Conservation (phyloP, 2,113 vertebrate genomes). For the Scophthalmus maximus region DNA sequence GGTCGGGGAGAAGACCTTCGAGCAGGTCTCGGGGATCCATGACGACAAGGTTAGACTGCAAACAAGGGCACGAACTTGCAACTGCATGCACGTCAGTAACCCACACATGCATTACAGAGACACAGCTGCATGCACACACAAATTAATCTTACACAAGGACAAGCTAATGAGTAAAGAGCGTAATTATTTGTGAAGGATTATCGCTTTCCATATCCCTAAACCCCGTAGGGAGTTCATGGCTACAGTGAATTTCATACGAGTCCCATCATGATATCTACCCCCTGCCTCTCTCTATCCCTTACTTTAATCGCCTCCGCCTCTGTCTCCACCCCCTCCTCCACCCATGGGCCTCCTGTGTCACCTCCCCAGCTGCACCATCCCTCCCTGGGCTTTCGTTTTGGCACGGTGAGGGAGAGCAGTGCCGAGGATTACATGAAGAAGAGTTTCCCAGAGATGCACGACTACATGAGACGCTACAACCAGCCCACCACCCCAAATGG, state of each 20-base stretch:
- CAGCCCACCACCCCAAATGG: constrained; percentile 91
- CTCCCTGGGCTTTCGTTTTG: constrained; percentile 90
- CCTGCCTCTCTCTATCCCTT: background rate
- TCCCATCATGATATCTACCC: constrained; percentile 18
- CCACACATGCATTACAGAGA: background rate
- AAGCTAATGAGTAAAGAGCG: constrained; percentile 53
- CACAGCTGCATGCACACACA: constrained; percentile 8
- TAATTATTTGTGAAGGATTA: constrained; percentile 64
- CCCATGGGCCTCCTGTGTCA: constrained; percentile 32
- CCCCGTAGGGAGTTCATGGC: constrained; percentile 35
- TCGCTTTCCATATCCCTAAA: constrained; percentile 30
- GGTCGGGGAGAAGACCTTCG: constrained; percentile 97
- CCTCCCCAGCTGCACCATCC: constrained; percentile 91
- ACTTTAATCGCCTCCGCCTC: constrained; percentile 73
- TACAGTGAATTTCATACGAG: constrained; percentile 32
- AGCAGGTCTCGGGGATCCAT: constrained; percentile 93
- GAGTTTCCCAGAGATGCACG: constrained; percentile 93
- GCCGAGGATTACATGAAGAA: constrained; percentile 95
- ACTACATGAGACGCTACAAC: constrained; percentile 89
- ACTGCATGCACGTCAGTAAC: constrained; percentile 9
- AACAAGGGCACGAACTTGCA: constrained; percentile 23
- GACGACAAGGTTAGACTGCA: constrained; percentile 90
- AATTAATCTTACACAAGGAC: constrained; percentile 60
- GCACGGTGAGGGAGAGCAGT: constrained; percentile 95
- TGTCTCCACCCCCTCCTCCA: constrained; percentile 74